Evolutionary conservation across 2,113 vertebrate genomes (phyloP).

Genomic region (Malurus elegans): DNA sequence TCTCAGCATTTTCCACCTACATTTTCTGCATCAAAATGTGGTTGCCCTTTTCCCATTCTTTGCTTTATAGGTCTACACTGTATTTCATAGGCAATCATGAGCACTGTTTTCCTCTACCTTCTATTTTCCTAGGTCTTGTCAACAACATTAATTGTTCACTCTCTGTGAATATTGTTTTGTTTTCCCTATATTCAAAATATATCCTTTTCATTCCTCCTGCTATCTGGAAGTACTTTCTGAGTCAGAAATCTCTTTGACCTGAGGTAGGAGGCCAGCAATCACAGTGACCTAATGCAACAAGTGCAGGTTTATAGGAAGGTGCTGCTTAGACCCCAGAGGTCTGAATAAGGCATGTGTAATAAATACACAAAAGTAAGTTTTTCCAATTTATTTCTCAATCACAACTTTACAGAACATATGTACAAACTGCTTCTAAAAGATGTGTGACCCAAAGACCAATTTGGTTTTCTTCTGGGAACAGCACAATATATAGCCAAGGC

Average conservation of each 20-base stretch:
- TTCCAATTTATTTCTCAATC: neutral
- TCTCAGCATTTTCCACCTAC: neutral
- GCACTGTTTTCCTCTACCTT: neutral
- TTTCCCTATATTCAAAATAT: neutral
- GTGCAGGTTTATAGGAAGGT: neutral
- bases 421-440: neutral
- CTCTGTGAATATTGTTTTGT: neutral
- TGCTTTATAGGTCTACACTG: neutral
- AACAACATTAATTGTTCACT: neutral
- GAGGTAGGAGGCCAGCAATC: neutral
- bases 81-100: neutral
- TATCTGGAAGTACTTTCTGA: neutral
- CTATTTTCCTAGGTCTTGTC: neutral
- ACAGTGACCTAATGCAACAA: neutral
- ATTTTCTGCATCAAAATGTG: neutral
- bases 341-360: neutral
- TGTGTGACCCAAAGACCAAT: neutral
- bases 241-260: neutral
- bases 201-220: neutral
- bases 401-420: neutral
- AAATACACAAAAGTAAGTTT: neutral
- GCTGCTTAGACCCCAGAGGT: neutral
- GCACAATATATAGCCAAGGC: neutral
- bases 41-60: fast-evolving
- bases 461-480: neutral